Evolutionary conservation across 2,888 invertebrate genomes (phyloP).

Genomic region (Muscina levida): DNA sequence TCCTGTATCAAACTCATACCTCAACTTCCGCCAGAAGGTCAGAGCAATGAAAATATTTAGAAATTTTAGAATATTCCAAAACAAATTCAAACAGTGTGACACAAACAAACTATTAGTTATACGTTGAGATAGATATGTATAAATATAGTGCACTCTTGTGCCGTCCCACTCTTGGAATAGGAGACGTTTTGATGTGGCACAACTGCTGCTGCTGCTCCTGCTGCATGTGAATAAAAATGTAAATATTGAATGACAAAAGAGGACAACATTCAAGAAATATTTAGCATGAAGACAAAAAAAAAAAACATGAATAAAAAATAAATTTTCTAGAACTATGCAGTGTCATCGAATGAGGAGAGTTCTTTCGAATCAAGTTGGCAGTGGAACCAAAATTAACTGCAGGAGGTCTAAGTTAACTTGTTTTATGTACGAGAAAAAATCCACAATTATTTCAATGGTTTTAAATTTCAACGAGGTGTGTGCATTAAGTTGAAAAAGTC

Average conservation of each 20-base stretch:
- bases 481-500: background rate
- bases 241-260: slow-evolving; percentile 38
- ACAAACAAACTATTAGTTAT: slow-evolving; percentile 31
- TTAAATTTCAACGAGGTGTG: background rate
- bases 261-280: slow-evolving; percentile 18
- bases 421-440: background rate
- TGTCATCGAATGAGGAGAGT: background rate
- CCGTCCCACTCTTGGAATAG: background rate
- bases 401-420: slow-evolving; percentile 4
- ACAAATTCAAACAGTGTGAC: slow-evolving; percentile 32
- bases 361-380: no score
- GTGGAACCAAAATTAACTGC: background rate
- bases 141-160: background rate
- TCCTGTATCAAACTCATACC: slow-evolving; percentile 49
- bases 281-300: background rate
- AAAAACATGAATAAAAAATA: background rate
- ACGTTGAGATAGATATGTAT: background rate
- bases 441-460: background rate
- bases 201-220: background rate
- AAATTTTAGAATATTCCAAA: slow-evolving; percentile 30
- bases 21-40: slow-evolving; percentile 62
- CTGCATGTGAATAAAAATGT: slow-evolving; percentile 35
- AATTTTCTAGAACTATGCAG: background rate
- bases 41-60: slow-evolving; percentile 39
- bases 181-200: slow-evolving; percentile 3